phyloP scores from a whole-genome alignment of 2,888 invertebrate species.

The Hanleya hanleyi region DNA sequence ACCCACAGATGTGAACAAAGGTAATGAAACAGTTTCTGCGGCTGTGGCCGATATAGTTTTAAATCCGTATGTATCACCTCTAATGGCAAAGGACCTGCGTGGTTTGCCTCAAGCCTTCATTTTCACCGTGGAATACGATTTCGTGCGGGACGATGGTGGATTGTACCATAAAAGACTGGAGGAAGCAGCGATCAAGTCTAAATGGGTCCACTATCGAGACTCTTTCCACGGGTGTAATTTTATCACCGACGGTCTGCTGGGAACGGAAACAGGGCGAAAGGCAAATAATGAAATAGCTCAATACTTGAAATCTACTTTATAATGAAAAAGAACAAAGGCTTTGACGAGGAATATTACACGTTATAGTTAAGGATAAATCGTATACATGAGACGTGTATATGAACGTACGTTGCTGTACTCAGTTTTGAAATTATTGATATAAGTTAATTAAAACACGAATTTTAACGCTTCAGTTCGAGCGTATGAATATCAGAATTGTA shows the following conservation, averaged over 20 bases:
- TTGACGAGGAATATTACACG: too few species aligned
- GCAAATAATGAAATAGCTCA: neutral
- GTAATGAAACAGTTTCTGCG: neutral
- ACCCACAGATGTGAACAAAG: neutral
- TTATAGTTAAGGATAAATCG: too few species aligned
- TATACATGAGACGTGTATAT: too few species aligned
- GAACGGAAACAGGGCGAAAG: neutral
- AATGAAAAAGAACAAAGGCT: too few species aligned
- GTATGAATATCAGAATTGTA: too few species aligned
- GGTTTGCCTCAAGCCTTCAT: slow-evolving; percentile 52
- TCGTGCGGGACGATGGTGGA: slow-evolving; percentile 56
- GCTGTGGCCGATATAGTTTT: slow-evolving; percentile 36
- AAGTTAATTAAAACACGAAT: too few species aligned
- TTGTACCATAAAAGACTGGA: slow-evolving; percentile 52
- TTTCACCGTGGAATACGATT: slow-evolving; percentile 56
- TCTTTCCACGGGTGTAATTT: slow-evolving; percentile 10
- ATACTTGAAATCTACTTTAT: neutral
- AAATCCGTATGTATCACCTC: slow-evolving; percentile 59
- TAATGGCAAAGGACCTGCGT: slow-evolving; percentile 48
- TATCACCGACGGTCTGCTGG: neutral
- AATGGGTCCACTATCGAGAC: slow-evolving; percentile 3
- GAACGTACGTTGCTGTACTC: too few species aligned
- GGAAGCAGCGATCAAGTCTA: slow-evolving; percentile 28
- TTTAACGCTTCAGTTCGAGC: too few species aligned
- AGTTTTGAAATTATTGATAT: too few species aligned